Evolutionary conservation across 2,888 invertebrate species (phyloP).

Genomic region (Neocrepidodera transversa): DNA sequence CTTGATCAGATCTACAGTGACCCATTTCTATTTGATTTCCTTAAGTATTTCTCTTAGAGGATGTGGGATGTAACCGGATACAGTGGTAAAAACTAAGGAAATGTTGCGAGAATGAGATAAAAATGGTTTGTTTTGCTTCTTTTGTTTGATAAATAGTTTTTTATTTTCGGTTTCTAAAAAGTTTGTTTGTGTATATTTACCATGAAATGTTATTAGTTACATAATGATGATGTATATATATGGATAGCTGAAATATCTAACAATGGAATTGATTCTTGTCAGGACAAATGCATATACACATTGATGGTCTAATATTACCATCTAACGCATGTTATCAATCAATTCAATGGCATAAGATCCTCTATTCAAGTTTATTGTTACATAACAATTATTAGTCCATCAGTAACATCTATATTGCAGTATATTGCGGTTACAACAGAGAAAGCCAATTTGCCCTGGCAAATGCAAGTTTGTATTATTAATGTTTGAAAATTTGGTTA

Average conservation of each 20-base stretch:
- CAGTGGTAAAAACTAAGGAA: conserved; percentile 15
- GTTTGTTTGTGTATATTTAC: too few relatives aligned
- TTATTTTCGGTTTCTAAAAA: conserved; percentile 5
- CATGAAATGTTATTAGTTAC: too few relatives aligned
- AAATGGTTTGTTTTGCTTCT: conserved; percentile 8
- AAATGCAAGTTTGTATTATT: conserved; percentile 22
- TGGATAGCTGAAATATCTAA: too few relatives aligned
- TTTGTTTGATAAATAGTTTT: conserved; percentile 16
- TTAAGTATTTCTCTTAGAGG: conserved; percentile 6
- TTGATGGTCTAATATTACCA: conserved; percentile 7
- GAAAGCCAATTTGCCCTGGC: conserved; percentile 21
- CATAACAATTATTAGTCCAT: conserved; percentile 10
- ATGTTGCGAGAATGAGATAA: conserved; percentile 8
- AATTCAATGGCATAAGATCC: conserved; percentile 21
- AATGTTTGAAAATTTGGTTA: conserved; percentile 15
- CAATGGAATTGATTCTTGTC: background rate
- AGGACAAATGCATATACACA: background rate
- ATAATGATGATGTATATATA: too few relatives aligned
- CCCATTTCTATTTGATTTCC: conserved; percentile 23
- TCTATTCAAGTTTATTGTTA: conserved; percentile 18
- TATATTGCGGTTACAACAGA: conserved; percentile 8
- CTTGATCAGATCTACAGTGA: conserved; percentile 24
- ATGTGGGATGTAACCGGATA: conserved; percentile 5
- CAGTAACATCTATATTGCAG: conserved; percentile 24
- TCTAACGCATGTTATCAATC: conserved; percentile 24